These are phyloP conservation scores for Phalloptychus januarius DNA, from an alignment of 2,797 vertebrate genomes.

Conservation along the genomic window DNA sequence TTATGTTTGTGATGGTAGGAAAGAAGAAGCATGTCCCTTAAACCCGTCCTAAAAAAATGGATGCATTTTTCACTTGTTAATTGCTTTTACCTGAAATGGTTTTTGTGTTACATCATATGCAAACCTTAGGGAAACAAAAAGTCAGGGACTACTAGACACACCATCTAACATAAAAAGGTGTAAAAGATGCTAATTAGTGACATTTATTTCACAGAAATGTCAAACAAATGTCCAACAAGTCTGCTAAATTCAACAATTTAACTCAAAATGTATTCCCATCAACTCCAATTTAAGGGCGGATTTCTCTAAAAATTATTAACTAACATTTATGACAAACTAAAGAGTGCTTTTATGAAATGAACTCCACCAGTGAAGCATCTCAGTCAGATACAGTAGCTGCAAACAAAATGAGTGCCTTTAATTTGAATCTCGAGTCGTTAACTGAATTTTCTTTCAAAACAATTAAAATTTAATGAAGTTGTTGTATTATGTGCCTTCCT, in stretches of 20 bases:
- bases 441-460: neutral
- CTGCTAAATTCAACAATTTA: neutral
- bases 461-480: constrained; percentile 39
- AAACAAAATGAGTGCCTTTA: neutral
- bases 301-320: constrained; percentile 19
- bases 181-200: neutral
- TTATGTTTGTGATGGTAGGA: neutral
- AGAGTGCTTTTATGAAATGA: constrained; percentile 37
- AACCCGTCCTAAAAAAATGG: neutral
- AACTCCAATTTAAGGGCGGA: neutral
- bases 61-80: neutral
- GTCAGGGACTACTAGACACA: neutral
- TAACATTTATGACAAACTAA: constrained; percentile 52
- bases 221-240: neutral
- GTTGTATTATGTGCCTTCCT: constrained; percentile 4
- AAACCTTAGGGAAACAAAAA: neutral
- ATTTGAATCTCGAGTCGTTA: neutral
- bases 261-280: neutral
- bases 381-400: neutral
- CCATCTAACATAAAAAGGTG: neutral
- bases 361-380: constrained; percentile 2
- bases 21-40: neutral
- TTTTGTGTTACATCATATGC: neutral
- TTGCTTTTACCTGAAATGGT: neutral
- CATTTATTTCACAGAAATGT: neutral